Conservation (phyloP, 1,140 invertebrate genomes). For the Linepithema humile region DNA sequence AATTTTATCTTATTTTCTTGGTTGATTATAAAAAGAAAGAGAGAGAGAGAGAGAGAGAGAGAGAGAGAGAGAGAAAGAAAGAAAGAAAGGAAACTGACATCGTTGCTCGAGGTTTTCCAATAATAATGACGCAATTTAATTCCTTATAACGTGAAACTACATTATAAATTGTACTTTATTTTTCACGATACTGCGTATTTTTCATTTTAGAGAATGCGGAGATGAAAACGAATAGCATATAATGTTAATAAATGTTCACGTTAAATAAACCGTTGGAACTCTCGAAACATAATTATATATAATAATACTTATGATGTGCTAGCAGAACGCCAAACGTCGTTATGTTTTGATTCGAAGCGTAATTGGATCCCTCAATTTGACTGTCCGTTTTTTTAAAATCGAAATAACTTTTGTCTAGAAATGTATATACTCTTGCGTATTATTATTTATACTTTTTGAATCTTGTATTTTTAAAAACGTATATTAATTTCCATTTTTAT, state of each 20-base stretch:
- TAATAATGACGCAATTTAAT: conserved; percentile 5
- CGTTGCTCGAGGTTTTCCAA: neutral
- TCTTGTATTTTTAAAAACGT: neutral
- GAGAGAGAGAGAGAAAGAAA: neutral
- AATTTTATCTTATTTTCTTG: neutral
- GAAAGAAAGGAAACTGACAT: neutral
- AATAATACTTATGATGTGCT: too few relatives aligned
- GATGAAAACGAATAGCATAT: neutral
- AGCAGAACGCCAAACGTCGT: too few relatives aligned
- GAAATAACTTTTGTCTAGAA: neutral
- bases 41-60: neutral
- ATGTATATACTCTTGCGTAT: neutral
- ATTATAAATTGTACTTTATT: neutral
- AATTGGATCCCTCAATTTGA: neutral
- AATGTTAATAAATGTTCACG: conserved; percentile 13
- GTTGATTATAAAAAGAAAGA: neutral
- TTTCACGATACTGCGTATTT: neutral
- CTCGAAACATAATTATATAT: too few relatives aligned
- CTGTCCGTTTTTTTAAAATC: neutral
- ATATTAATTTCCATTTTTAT: too few relatives aligned
- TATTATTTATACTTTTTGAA: neutral
- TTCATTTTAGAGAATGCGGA: neutral
- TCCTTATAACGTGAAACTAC: neutral
- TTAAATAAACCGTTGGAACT: conserved; percentile 14
- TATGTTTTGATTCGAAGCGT: neutral